phyloP scores from a whole-genome alignment of 2,113 vertebrate species.

The Mohoua ochrocephala region DNA sequence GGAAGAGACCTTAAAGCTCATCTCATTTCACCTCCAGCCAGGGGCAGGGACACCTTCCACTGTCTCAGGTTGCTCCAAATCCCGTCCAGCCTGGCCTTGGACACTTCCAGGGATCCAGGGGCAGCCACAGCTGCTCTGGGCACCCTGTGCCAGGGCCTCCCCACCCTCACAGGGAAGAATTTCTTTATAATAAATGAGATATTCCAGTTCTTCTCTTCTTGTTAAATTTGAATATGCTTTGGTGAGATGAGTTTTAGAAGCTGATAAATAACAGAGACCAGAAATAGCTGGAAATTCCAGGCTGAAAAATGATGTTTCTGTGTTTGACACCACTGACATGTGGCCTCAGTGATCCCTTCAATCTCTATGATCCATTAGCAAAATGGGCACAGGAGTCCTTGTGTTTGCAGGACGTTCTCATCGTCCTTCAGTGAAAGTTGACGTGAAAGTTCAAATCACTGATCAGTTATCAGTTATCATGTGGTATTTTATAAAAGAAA shows the following conservation, averaged over 20 bases:
- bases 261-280: not conserved
- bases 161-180: not conserved
- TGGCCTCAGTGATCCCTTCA: not conserved
- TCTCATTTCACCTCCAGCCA: not conserved
- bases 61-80: rapidly evolving
- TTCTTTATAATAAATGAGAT: not conserved
- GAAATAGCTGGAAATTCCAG: not conserved
- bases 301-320: not conserved
- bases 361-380: not conserved
- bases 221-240: not conserved
- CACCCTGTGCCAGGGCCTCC: not conserved
- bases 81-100: rapidly evolving
- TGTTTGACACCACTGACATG: rapidly evolving
- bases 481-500: not conserved
- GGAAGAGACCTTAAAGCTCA: not conserved
- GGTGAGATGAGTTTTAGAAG: not conserved
- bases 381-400: not conserved
- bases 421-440: not conserved
- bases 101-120: not conserved
- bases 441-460: not conserved
- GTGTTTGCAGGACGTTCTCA: not conserved
- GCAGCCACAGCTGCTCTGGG: not conserved
- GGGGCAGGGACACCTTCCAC: not conserved
- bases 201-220: not conserved
- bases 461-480: not conserved